These are phyloP conservation scores for Saiga tatarica DNA, from an alignment of 2,113 vertebrate species.

Conservation along the genomic window DNA sequence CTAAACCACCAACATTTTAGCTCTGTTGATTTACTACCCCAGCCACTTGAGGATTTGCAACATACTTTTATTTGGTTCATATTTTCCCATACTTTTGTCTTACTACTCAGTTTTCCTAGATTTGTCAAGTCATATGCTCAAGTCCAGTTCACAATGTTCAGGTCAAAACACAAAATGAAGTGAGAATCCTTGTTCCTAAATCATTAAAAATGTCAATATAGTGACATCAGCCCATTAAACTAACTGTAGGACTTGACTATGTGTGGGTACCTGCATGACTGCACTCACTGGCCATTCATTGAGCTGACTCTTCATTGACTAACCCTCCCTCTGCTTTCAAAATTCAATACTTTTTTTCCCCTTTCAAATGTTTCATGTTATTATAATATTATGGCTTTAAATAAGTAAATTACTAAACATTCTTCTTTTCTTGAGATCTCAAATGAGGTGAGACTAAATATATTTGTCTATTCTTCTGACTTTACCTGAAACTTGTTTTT, in stretches of 20 bases:
- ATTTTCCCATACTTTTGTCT: neutral
- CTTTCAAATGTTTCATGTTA: neutral
- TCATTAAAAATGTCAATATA: neutral
- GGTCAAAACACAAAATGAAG: neutral
- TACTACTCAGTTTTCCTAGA: neutral
- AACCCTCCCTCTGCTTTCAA: neutral
- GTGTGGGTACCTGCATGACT: accelerated
- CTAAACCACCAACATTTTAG: neutral
- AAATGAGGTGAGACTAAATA: neutral
- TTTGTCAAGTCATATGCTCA: neutral
- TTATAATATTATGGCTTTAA: neutral
- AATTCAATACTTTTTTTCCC: neutral
- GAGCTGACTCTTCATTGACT: accelerated
- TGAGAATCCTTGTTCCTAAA: neutral
- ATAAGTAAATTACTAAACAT: neutral
- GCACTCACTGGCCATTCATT: accelerated
- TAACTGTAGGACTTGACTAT: neutral
- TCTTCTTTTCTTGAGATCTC: neutral
- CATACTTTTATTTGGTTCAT: neutral
- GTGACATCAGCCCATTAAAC: neutral
- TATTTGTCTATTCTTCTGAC: neutral
- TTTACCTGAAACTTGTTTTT: neutral
- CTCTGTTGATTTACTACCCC: neutral
- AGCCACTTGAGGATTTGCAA: neutral
- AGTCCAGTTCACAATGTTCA: neutral